Evolutionary conservation across 2,888 invertebrate genomes (phyloP).

Genomic region (Oligia strigilis): DNA sequence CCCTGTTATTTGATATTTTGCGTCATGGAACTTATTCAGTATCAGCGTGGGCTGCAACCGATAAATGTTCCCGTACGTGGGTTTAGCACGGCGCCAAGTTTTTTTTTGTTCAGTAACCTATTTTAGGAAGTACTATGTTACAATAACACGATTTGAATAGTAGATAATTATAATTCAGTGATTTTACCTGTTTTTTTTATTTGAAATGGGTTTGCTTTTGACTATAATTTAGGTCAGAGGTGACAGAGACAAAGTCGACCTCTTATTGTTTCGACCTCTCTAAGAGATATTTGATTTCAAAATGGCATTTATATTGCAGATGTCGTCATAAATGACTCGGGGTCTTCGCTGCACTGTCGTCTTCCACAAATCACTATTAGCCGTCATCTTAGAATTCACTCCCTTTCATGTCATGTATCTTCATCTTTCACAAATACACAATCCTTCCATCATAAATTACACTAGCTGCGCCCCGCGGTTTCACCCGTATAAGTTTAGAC

Average conservation of each 20-base stretch:
- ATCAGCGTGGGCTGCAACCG: conserved; percentile 5
- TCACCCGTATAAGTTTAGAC: too few species aligned
- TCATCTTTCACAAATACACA: too few species aligned
- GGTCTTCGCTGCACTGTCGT: neutral
- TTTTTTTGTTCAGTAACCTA: conserved; percentile 2
- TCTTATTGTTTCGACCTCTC: neutral
- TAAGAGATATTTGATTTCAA: neutral
- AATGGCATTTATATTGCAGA: neutral
- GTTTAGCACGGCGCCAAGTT: neutral
- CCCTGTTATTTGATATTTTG: conserved; percentile 21
- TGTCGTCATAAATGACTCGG: neutral
- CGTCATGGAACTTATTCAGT: conserved; percentile 9
- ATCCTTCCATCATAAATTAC: neutral
- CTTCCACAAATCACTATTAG: neutral
- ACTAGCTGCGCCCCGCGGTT: neutral
- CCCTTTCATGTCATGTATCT: neutral
- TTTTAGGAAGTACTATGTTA: neutral
- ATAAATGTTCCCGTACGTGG: conserved; percentile 2
- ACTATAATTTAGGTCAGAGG: too few species aligned
- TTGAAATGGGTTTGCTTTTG: too few species aligned
- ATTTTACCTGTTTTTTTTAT: neutral
- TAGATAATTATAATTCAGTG: neutral
- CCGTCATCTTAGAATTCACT: neutral
- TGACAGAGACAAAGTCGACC: too few species aligned
- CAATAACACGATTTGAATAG: neutral